Conservation (phyloP, 2,888 invertebrate species). For the Sclerodermus sp. region DNA sequence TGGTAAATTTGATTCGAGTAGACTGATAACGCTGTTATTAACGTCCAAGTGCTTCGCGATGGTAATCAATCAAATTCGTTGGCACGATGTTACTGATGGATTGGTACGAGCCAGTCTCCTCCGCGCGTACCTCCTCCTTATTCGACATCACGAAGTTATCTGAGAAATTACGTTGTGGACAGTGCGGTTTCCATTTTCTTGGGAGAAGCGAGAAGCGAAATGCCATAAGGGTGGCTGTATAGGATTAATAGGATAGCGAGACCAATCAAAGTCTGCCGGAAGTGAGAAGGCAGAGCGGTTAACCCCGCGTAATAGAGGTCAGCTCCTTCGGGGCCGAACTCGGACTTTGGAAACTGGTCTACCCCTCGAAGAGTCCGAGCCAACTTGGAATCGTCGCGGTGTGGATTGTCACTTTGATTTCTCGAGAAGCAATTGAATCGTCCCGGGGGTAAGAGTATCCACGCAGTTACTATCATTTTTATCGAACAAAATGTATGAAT, state of each 20-base stretch:
- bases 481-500: too few species aligned
- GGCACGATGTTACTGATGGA: too few species aligned
- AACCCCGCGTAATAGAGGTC: slow-evolving; percentile 55
- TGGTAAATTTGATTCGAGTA: too few species aligned
- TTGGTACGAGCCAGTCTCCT: too few species aligned
- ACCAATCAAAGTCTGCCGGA: slow-evolving; percentile 54
- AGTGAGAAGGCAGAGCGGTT: slow-evolving; percentile 53
- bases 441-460: slow-evolving; percentile 9
- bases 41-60: too few species aligned
- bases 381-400: slow-evolving; percentile 26
- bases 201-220: slow-evolving; percentile 1
- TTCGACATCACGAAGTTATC: too few species aligned
- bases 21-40: too few species aligned
- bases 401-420: slow-evolving; percentile 40
- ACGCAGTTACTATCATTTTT: too few species aligned
- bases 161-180: too few species aligned
- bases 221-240: slow-evolving; percentile 16
- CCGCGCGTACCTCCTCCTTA: too few species aligned
- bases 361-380: slow-evolving; percentile 22
- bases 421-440: slow-evolving; percentile 28
- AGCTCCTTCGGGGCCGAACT: slow-evolving; percentile 47
- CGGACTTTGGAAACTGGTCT: slow-evolving; percentile 42
- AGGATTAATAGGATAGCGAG: slow-evolving; percentile 53
- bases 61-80: too few species aligned
- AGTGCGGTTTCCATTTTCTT: too few species aligned